Evolutionary conservation across 2,888 invertebrate genomes (phyloP), one percentile per base, ranked within the genome.

Genomic region (Carabus problematicus): DNA sequence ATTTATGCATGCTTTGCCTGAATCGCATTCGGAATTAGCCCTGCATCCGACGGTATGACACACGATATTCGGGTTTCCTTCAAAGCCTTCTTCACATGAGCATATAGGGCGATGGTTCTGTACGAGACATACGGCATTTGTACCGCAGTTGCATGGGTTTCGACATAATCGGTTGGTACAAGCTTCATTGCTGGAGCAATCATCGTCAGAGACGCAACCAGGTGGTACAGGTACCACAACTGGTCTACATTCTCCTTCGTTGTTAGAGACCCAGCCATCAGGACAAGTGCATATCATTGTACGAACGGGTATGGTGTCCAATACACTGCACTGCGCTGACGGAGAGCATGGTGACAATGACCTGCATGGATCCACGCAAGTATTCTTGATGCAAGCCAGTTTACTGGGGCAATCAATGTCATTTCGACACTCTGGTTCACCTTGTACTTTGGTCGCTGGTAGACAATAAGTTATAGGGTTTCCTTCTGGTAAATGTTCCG

Each of bases 211-310:
- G 14, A 89, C 88, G 77, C 96, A 96, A 58, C 93, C 92, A 4
- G 90, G 84, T 73, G 88, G 88, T 71, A 89, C 86, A 79, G 90
- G 88, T 70, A 91, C 81, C 60, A 89, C 83, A 40, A 91, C 88
- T 67, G 91, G 88, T 77, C 87, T 89, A 77, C 95, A 95, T 77
- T 91, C 88, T 70, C 93, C 94, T 74, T 88, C 88, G 73, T 89
- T 85, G 76, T 93, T 90, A 0, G 93, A 92, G 71, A 93, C 89
- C 85, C 90, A 94, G 56, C 93, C 91, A 75, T 92, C 91, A 0
- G 94, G 93, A 76, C 95, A 95, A 69, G 92, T 91, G 78, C 95
- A 95, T 56, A 93, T 91, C 88, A 95, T 90, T 3, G 95, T 95
- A 73, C 94, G 85, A 63, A 95, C 91, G 18, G 95, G 95, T 47